Evolutionary conservation across 2,113 vertebrate species (phyloP), one percentile per base, ranked within the genome.

Genomic region (Tychaedon coryphoeus): DNA sequence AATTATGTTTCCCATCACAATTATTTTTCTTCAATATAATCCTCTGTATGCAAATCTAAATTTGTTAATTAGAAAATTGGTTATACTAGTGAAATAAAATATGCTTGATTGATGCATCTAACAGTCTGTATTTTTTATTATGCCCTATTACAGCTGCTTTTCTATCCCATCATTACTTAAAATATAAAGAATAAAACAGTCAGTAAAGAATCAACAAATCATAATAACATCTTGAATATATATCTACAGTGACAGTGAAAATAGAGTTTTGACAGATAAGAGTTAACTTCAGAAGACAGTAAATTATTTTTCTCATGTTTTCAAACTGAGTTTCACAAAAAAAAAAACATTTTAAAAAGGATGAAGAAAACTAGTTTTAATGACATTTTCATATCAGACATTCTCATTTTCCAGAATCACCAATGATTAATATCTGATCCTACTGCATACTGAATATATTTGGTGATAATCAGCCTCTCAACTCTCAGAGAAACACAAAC

Each of bases 131-230:
- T 93, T 93, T 95, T 92, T 19, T 70, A 62, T 81, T 73, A 45
- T 64, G 10, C 8, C 38, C 4, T 62, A 88, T 78, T 91, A 60
- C 48, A 89, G 53, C 71, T 92, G 81, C 31, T 90, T 92, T 93
- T 93, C 19, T 90, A 91, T 95, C 54, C 10, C 26, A 86, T 92
- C 45, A 93, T 95, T 93, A 94, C 96, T 93, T 97, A 97, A 96
- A 96, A 88, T 91, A 76, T 69, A 88, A 89, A 84, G 71, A 95
- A 88, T 88, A 92, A 90, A 81, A 34, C n/a, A 88, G 60, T 74
- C 82, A 92, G 42, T 70, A 85, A 96, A 93, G 58, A 81, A 90
- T 15, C 23, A 94, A 88, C 48, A 91, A 72, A 90, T 82, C 53
- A 73, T 31, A 66, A 15, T 36, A 91, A 2, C 28, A 64, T 90